Percentiles rank a stretch among this genome's conserved stretches.
Conservation (phyloP, 1,140 invertebrate genomes). For the Pararge aegeria region DNA sequence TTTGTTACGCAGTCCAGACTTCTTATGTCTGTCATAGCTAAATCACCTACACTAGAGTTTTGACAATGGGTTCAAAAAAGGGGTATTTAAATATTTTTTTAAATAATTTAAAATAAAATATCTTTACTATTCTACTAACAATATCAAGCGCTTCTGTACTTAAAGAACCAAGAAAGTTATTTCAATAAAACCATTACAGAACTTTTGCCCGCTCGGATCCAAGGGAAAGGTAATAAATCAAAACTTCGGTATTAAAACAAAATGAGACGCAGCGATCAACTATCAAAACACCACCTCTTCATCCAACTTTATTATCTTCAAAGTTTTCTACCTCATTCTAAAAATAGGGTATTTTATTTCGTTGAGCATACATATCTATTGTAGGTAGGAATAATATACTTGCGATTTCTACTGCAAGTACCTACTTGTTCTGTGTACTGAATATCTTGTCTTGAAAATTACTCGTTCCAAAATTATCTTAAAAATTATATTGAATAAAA, state of each 20-base stretch:
- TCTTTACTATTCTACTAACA: not conserved
- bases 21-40: too few species aligned
- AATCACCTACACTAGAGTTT: too few species aligned
- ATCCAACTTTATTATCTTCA: conserved; percentile 7
- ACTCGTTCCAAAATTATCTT: too few species aligned
- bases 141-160: not conserved
- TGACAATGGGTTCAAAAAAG: too few species aligned
- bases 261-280: conserved; percentile 8
- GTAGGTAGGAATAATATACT: too few species aligned
- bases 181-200: conserved; percentile 8
- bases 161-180: conserved; percentile 4
- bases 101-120: not conserved
- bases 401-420: too few species aligned
- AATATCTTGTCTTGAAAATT: too few species aligned
- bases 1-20: too few species aligned
- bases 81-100: too few species aligned
- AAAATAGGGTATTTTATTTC: not conserved
- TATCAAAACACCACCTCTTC: conserved; percentile 9
- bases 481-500: too few species aligned
- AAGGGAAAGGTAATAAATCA: conserved; percentile 6
- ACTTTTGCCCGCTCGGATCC: conserved; percentile 1
- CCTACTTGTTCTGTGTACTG: too few species aligned
- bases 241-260: conserved; percentile 11
- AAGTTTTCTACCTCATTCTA: conserved; percentile 1
- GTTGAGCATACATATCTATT: not conserved